Evolutionary conservation across 2,888 invertebrate species (phyloP).

Genomic region (Hipparchia sbordonii): DNA sequence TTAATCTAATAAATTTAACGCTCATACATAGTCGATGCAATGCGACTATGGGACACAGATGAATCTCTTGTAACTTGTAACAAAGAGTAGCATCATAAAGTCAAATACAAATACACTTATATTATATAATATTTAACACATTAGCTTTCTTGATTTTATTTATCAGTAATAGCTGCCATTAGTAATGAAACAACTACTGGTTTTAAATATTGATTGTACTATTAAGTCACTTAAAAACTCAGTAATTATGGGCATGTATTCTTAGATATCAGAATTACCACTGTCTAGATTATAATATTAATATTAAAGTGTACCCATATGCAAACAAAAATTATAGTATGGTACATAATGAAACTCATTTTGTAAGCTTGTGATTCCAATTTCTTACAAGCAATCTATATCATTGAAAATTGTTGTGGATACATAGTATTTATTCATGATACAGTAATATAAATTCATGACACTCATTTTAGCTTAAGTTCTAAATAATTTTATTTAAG

Average conservation of each 20-base stretch:
- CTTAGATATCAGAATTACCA: neutral
- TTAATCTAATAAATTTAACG: slow-evolving; percentile 24
- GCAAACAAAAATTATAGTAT: no score
- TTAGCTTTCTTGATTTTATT: no score
- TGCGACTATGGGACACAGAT: slow-evolving; percentile 10
- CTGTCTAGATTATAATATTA: neutral
- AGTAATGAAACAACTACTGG: no score
- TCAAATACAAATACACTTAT: no score
- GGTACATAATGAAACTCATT: neutral
- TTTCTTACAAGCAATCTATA: slow-evolving; percentile 21
- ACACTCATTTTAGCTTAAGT: no score
- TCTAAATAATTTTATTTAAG: no score
- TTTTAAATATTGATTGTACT: no score
- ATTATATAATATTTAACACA: no score
- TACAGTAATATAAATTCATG: slow-evolving; percentile 26
- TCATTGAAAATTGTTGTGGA: slow-evolving; percentile 33
- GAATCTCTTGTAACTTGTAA: neutral
- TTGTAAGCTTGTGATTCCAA: neutral
- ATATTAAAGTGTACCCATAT: no score
- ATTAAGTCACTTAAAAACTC: no score
- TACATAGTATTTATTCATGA: slow-evolving; percentile 25
- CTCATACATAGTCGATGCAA: slow-evolving; percentile 9
- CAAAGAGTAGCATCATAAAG: no score
- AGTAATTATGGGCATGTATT: neutral
- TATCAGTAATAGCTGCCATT: no score